Conservation (phyloP, 2,113 vertebrate species). For the Daphoenositta chrysoptera region DNA sequence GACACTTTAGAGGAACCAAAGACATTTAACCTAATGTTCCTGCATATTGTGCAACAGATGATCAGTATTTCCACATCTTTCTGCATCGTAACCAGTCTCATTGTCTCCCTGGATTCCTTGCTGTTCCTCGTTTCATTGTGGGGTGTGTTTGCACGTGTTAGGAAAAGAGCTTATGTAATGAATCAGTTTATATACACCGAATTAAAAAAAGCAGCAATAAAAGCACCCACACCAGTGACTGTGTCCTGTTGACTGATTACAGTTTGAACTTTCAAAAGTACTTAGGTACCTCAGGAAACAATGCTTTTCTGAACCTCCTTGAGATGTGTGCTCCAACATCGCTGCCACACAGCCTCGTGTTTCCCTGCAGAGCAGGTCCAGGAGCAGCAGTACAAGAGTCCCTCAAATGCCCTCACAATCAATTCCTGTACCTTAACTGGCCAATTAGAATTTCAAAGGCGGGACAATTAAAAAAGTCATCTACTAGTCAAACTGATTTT, state of each 20-base stretch:
- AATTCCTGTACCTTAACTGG: not conserved
- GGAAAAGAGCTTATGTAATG: not conserved
- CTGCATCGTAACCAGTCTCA: not conserved
- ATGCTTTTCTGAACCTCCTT: not conserved
- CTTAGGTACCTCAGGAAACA: not conserved
- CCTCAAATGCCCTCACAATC: not conserved
- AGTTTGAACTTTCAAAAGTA: not conserved
- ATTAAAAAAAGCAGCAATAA: not conserved
- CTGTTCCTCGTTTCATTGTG: not conserved
- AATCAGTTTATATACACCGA: not conserved
- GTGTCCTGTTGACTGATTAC: not conserved
- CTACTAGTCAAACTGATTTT: not conserved
- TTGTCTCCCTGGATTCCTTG: not conserved
- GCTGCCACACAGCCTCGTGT: accelerated
- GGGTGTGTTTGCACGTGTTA: not conserved
- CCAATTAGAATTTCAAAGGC: not conserved
- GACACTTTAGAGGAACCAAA: not conserved
- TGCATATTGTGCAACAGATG: accelerated
- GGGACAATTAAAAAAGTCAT: not conserved
- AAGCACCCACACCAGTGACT: not conserved
- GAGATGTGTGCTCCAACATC: not conserved
- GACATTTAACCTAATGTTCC: not conserved
- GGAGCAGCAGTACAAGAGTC: not conserved
- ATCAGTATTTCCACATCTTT: not conserved
- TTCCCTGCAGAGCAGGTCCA: not conserved